Percentiles rank a stretch among this genome's conserved stretches.
Evolutionary conservation across 2,888 invertebrate species (phyloP).

Genomic region (Drosophila acutilabella): DNA sequence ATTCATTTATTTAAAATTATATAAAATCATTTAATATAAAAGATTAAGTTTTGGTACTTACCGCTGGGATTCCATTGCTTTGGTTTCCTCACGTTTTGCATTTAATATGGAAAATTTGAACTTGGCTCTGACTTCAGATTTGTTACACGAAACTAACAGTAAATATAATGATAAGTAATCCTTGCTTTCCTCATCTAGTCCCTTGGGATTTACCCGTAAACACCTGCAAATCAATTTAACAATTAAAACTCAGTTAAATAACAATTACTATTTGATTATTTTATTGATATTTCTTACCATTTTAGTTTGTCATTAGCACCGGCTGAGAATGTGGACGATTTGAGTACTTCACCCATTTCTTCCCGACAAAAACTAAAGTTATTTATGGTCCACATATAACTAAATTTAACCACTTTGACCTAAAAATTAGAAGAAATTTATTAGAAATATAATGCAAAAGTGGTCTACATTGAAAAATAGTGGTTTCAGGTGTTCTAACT

Average conservation of each 20-base stretch:
- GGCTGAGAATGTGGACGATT: conserved; percentile 99
- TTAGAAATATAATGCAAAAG: too few relatives aligned
- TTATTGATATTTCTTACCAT: conserved; percentile 88
- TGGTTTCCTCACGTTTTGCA: conserved; percentile 99
- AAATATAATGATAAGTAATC: conserved; percentile 99
- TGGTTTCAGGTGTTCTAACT: too few relatives aligned
- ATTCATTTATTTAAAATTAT: not conserved
- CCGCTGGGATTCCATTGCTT: conserved; percentile 98
- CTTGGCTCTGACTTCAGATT: conserved; percentile 99
- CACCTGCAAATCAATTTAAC: conserved; percentile 88
- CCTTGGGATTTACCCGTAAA: conserved; percentile 99
- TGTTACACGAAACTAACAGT: conserved; percentile 99
- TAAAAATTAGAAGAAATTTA: conserved; percentile 86
- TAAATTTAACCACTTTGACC: conserved; percentile 99
- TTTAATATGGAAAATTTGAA: conserved; percentile 99
- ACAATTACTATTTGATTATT: accelerated
- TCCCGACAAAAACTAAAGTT: conserved; percentile 99
- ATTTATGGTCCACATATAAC: conserved; percentile 99
- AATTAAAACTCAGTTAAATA: not conserved
- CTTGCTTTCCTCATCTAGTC: conserved; percentile 99
- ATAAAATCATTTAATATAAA: not conserved
- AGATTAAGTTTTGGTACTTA: conserved; percentile 40
- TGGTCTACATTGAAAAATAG: too few relatives aligned
- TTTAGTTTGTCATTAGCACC: conserved; percentile 99
- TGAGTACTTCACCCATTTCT: conserved; percentile 99